Evolutionary conservation across 2,113 vertebrate genomes (phyloP).

Genomic region (Chunga burmeisteri): DNA sequence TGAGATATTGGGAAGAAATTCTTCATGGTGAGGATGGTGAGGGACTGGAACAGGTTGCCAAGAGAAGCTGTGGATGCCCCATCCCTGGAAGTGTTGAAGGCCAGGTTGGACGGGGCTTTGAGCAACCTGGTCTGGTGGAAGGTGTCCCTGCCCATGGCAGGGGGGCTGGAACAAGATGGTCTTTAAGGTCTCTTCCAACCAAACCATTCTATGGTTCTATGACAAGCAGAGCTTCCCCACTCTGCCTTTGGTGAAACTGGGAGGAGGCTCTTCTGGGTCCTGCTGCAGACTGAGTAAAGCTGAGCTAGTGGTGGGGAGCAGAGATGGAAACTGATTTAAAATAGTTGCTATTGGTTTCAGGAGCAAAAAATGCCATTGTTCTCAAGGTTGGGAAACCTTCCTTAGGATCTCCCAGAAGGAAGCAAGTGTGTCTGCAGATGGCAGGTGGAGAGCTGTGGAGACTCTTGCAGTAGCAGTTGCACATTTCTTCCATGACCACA

Average conservation of each 20-base stretch:
- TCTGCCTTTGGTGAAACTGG: neutral
- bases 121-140: too few species aligned
- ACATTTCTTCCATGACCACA: neutral
- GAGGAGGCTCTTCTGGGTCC: neutral
- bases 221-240: neutral
- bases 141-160: too few species aligned
- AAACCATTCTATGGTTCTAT: too few species aligned
- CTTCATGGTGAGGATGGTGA: too few species aligned
- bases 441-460: neutral
- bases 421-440: accelerated
- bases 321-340: neutral
- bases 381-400: neutral
- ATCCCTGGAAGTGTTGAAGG: too few species aligned
- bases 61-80: too few species aligned
- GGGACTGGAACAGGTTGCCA: too few species aligned
- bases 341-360: neutral
- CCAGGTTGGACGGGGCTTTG: too few species aligned
- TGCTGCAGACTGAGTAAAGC: neutral
- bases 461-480: neutral
- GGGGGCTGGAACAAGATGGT: too few species aligned
- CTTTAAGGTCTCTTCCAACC: too few species aligned
- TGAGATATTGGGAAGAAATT: too few species aligned
- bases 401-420: neutral
- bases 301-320: neutral
- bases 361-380: neutral